Evolutionary conservation across 2,113 vertebrate genomes (phyloP).

Genomic region (Corythornis vintsioides): DNA sequence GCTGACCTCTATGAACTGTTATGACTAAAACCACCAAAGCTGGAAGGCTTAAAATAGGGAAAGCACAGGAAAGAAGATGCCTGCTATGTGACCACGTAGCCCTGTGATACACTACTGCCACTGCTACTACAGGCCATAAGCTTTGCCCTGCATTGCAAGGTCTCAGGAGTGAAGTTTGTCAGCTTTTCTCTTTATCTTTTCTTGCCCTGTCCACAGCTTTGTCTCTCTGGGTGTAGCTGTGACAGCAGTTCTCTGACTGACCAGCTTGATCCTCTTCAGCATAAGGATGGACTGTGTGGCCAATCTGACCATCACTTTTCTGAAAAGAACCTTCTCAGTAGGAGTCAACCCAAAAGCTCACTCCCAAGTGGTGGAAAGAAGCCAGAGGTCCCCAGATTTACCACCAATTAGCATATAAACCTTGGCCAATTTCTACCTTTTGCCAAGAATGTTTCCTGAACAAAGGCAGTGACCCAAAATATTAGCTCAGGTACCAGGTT

Average conservation of each 20-base stretch:
- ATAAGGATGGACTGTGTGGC: neutral
- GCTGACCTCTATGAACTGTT: neutral
- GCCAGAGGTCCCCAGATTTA: neutral
- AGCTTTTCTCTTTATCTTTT: neutral
- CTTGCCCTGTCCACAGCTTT: neutral
- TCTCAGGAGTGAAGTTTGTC: neutral
- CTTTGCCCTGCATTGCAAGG: neutral
- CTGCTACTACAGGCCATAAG: neutral
- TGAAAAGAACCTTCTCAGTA: neutral
- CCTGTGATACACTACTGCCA: neutral
- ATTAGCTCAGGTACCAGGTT: neutral
- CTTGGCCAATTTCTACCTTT: neutral
- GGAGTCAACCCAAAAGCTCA: neutral
- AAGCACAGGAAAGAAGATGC: neutral
- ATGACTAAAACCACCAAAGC: neutral
- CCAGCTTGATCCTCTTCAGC: neutral
- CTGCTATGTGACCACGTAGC: neutral
- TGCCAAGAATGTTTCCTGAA: neutral
- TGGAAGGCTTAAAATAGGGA: neutral
- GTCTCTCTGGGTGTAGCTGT: neutral
- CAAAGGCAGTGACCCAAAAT: neutral
- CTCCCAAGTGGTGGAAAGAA: neutral
- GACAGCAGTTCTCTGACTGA: neutral
- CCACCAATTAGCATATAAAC: accelerated
- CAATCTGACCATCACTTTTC: neutral